A percentile compares a stretch with the other conserved stretches of the same genome.
Conservation (phyloP, 2,797 vertebrate genomes). For the Tenualosa thibaudeaui region DNA sequence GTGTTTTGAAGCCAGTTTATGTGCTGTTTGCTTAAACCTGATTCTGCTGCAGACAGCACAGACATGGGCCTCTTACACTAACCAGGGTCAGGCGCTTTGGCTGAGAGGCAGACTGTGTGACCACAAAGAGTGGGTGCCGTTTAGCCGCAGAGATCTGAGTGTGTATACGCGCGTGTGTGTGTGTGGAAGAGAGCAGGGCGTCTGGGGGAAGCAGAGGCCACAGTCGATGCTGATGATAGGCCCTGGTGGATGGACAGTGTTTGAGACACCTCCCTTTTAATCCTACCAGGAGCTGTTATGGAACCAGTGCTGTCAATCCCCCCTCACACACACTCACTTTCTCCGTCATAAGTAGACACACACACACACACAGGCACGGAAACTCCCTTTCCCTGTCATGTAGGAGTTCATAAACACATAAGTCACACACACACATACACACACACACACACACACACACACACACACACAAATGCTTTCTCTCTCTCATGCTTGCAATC, state of each 20-base stretch:
- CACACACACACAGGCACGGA: background rate
- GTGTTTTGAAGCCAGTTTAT: background rate
- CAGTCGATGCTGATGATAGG: constrained; percentile 1
- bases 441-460: constrained; percentile 37
- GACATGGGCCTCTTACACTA: background rate
- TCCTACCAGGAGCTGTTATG: background rate
- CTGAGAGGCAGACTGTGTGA: background rate
- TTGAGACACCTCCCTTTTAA: constrained; percentile 9
- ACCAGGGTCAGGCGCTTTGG: background rate
- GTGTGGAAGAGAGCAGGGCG: background rate
- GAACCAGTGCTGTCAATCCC: constrained; percentile 24
- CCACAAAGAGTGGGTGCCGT: background rate
- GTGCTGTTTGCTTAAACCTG: background rate
- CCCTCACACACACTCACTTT: constrained; percentile 22
- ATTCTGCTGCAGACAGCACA: background rate
- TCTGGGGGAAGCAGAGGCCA: background rate
- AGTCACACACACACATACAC: constrained; percentile 40
- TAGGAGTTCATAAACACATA: constrained; percentile 20
- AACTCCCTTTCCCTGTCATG: no score
- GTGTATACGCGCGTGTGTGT: constrained; percentile 26
- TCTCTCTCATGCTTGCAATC: no score
- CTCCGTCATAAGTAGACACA: background rate
- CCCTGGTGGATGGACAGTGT: constrained; percentile 7
- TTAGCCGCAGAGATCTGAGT: background rate
- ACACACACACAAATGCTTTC: background rate